Conservation (phyloP, 2,797 vertebrate genomes). For the Takifugu rubripes region DNA sequence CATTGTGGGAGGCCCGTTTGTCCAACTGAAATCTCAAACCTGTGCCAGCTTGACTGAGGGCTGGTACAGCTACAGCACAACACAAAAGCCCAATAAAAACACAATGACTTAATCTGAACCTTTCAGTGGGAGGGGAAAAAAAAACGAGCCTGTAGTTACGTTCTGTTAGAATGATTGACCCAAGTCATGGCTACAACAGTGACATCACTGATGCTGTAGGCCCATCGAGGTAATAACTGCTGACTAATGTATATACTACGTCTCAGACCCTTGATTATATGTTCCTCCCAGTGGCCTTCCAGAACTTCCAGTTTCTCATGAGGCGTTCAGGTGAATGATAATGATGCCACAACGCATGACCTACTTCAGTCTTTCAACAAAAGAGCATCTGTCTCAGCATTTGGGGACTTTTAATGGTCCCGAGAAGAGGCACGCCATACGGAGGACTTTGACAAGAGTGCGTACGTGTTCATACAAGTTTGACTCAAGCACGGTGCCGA, state of each 20-base stretch:
- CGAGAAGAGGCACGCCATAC: slow-evolving; percentile 18
- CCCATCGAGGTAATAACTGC: neutral
- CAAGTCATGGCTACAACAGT: too few species aligned
- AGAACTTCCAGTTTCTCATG: slow-evolving; percentile 3
- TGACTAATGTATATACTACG: neutral
- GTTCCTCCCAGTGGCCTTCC: too few species aligned
- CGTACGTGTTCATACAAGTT: slow-evolving; percentile 24
- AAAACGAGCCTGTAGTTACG: neutral
- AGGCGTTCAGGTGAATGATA: slow-evolving; percentile 39
- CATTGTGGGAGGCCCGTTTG: slow-evolving; percentile 12
- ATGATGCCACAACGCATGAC: slow-evolving; percentile 21
- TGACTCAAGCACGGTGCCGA: neutral
- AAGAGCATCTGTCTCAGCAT: slow-evolving; percentile 29
- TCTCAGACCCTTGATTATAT: neutral
- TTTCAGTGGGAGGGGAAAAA: neutral
- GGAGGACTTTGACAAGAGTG: slow-evolving; percentile 4
- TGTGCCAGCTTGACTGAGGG: slow-evolving; percentile 6
- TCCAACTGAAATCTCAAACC: slow-evolving; percentile 1
- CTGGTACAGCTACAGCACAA: slow-evolving; percentile 9
- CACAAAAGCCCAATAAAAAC: slow-evolving; percentile 5
- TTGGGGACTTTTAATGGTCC: slow-evolving; percentile 31
- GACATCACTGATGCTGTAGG: neutral
- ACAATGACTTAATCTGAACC: slow-evolving; percentile 3
- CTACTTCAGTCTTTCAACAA: slow-evolving; percentile 32
- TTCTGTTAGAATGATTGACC: too few species aligned